phyloP scores from a whole-genome alignment of 2,797 vertebrate genomes.

The Clarias platycephalus region DNA sequence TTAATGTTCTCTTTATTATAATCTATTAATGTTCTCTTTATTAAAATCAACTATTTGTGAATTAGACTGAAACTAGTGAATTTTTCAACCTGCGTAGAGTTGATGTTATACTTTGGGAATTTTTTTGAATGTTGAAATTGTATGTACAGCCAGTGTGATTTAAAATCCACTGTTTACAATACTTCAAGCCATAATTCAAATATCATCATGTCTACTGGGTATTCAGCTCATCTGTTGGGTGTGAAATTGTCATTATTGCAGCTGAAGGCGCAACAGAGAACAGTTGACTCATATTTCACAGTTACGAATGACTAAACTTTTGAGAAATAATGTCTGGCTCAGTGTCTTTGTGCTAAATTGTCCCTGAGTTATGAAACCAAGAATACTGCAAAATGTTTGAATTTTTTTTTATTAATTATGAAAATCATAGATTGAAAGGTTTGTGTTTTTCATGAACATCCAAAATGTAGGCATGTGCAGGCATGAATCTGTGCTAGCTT shows the following conservation, averaged over 20 bases:
- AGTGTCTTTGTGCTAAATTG: constrained; percentile 3
- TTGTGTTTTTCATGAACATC: not conserved
- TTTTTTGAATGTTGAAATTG: not conserved
- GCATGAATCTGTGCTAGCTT: not conserved
- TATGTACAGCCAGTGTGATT: not conserved
- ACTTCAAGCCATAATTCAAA: constrained; percentile 2
- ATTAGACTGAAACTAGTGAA: not conserved
- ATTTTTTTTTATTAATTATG: constrained; percentile 2
- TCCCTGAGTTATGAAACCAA: constrained; percentile 6
- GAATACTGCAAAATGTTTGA: constrained; percentile 6
- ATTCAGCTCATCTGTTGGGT: constrained; percentile 32
- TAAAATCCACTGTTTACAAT: constrained; percentile 1
- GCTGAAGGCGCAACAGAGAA: constrained; percentile 19
- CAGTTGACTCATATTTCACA: constrained; percentile 29
- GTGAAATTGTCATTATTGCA: constrained; percentile 22
- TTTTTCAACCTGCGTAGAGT: not conserved
- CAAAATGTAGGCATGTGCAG: not conserved
- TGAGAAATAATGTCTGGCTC: constrained; percentile 26
- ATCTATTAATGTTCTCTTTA: not conserved
- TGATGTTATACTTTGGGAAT: not conserved
- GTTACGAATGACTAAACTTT: constrained; percentile 31
- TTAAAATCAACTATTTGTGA: not conserved
- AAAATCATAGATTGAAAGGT: not conserved
- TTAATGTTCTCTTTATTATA: not conserved
- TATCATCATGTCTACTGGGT: constrained; percentile 17